Base-by-base conservation (phyloP, 2,797 vertebrate genomes). In the Periophthalmus magnuspinnatus region DNA sequence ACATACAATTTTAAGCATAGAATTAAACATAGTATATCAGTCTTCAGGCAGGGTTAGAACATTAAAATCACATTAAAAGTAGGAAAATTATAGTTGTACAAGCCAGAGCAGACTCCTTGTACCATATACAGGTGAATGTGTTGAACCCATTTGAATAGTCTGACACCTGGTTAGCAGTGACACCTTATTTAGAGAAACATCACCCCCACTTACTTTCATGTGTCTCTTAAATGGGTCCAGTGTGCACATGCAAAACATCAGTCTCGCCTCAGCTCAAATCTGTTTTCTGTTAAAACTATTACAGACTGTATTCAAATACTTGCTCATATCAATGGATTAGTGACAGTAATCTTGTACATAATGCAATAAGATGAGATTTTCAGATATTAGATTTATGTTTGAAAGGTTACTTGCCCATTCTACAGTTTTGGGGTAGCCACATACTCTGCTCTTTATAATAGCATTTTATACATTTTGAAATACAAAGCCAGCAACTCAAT, bases 161-260 rank as follows among this genome's bases (percentile, higher is more conserved):
- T 63, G 32, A 52, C n/a, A n/a, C 36, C 67, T 58, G 11, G 75
- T 81, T 59, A 70, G 68, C 33, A 74, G 54, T 69, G 79, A 86
- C 85, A 83, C 82, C 68, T 83, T 77, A 87, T 84, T 88, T 88
- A 77, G 55, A 81, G 77, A 78, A 82, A 82, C 73, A 85, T 71
- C 79, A 68, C 41, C 68, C 65, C 63, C 67, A 67, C 64, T 70
- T 83, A 65, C 48, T 61, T 71, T 74, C 56, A 73, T 81, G 68
- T 80, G 62, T 71, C 69, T 75, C 65, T 50, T 14, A 24, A 45
- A 19, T 19, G 9, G 9, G 47, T 36, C 75, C 47, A 68, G 21
- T 41, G 0, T 61, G 41, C 22, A 13, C 19, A 28, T 52, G 56
- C 34, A 38, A n/a, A 55, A 50, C 36, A 14, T 60, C 34, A n/a